Conservation (phyloP, 2,797 vertebrate species). For the Lacerta agilis region DNA sequence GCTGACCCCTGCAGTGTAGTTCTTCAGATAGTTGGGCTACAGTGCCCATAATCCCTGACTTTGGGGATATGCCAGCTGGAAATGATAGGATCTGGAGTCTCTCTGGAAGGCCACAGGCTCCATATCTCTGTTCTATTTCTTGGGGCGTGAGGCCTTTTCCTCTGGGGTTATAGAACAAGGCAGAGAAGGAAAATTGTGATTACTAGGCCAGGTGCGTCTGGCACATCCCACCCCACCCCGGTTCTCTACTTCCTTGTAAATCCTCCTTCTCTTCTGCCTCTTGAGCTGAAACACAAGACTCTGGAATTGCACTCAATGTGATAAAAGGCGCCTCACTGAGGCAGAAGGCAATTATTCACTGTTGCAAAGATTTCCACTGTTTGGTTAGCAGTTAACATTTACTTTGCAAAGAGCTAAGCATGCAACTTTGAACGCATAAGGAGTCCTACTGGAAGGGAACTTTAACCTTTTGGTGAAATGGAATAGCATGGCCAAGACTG, state of each 20-base stretch:
- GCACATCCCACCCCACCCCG: neutral
- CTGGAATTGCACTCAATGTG: neutral
- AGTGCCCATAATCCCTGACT: too few species aligned
- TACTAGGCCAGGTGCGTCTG: constrained; percentile 20
- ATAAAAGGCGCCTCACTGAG: constrained; percentile 50
- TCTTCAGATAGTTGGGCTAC: too few species aligned
- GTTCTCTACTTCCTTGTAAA: constrained; percentile 51
- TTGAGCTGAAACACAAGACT: constrained; percentile 34
- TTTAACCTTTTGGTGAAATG: neutral
- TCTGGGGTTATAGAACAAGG: neutral
- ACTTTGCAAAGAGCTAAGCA: constrained; percentile 8
- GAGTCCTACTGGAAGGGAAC: neutral
- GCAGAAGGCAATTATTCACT: constrained; percentile 55
- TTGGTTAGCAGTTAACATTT: constrained; percentile 30
- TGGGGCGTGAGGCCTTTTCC: neutral
- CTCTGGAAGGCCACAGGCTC: too few species aligned
- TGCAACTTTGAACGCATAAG: neutral
- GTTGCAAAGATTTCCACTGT: constrained; percentile 13
- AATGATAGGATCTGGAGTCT: too few species aligned
- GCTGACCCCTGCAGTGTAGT: too few species aligned
- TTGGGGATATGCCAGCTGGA: neutral
- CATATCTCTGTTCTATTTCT: neutral
- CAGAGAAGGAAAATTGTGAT: neutral
- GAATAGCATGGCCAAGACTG: neutral
- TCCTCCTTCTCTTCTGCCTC: constrained; percentile 14